Percentiles rank a stretch among this genome's conserved stretches.
Conservation (phyloP, 1,140 invertebrate species). For the Venturia canescens region DNA sequence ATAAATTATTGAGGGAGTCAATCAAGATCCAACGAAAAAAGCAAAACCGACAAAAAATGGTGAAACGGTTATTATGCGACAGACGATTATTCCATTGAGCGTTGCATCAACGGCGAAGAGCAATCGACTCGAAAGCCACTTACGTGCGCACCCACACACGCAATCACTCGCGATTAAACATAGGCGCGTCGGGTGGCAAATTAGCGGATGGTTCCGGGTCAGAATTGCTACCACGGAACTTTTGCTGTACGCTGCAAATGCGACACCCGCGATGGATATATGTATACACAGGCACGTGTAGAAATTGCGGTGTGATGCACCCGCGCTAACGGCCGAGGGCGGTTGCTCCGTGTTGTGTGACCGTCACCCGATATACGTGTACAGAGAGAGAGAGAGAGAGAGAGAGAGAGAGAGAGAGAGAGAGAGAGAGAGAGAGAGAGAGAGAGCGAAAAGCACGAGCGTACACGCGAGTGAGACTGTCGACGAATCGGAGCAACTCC, state of each 20-base stretch:
- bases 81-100: neutral
- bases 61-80: neutral
- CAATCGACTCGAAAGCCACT: neutral
- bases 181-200: neutral
- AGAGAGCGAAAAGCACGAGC: no score
- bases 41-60: neutral
- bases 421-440: no score
- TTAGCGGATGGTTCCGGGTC: conserved; percentile 15
- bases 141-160: neutral
- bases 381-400: no score
- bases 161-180: conserved; percentile 1
- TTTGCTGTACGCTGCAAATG: neutral
- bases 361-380: neutral
- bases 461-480: no score
- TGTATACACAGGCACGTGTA: neutral
- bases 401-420: no score
- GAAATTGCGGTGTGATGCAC: conserved; percentile 25
- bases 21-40: no score
- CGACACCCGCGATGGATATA: neutral
- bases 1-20: no score
- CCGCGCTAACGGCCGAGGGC: neutral
- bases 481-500: conserved; percentile 22
- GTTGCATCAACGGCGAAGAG: neutral
- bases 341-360: neutral
- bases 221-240: neutral